Conservation (phyloP, 2,888 invertebrate genomes). For the Cephus spinipes region DNA sequence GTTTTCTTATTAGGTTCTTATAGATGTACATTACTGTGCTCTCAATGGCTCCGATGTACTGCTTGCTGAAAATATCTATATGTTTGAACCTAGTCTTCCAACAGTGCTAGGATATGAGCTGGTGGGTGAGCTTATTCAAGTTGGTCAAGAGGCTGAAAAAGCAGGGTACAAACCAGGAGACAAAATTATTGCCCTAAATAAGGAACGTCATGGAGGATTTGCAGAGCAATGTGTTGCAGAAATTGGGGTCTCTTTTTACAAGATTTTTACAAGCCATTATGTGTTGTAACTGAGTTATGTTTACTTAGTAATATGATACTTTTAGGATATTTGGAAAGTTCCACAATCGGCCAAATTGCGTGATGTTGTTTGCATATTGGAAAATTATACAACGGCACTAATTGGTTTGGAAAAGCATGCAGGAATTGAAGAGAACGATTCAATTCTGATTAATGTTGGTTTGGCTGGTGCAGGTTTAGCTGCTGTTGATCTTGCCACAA, state of each 20-base stretch:
- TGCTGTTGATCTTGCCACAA: conserved; percentile 77
- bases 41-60: conserved; percentile 75
- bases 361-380: conserved; percentile 72
- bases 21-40: conserved; percentile 74
- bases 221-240: conserved; percentile 72
- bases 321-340: conserved; percentile 72
- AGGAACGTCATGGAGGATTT: conserved; percentile 71
- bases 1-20: conserved; percentile 68
- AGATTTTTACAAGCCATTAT: conserved; percentile 73
- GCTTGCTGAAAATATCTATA: conserved; percentile 68
- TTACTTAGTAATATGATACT: neutral
- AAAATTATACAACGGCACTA: conserved; percentile 75
- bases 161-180: conserved; percentile 70
- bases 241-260: conserved; percentile 57
- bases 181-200: conserved; percentile 72
- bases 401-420: conserved; percentile 73
- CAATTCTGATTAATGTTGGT: conserved; percentile 75
- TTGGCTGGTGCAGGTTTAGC: conserved; percentile 75
- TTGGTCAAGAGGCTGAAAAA: conserved; percentile 67
- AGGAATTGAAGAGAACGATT: conserved; percentile 68
- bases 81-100: conserved; percentile 67
- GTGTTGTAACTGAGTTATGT: conserved; percentile 61
- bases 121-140: conserved; percentile 72
- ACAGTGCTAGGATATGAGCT: conserved; percentile 76
- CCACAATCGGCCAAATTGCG: conserved; percentile 69